Conservation (phyloP, 2,888 invertebrate species). For the Limnephilus lunatus region DNA sequence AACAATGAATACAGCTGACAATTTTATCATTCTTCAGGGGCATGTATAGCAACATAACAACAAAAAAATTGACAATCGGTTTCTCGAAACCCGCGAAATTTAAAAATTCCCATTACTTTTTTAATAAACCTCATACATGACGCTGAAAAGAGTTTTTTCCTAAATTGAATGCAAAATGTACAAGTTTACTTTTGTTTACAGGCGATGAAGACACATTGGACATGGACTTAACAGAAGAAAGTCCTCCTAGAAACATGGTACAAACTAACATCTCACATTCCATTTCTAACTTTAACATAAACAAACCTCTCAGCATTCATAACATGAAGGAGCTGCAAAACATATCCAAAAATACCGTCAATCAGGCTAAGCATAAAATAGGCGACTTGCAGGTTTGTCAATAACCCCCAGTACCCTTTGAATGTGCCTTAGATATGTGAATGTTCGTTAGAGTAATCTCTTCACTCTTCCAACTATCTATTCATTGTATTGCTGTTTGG, state of each 20-base stretch:
- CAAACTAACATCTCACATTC: constrained; percentile 66
- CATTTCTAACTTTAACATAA: constrained; percentile 66
- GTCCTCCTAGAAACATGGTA: constrained; percentile 67
- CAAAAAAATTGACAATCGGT: too few species aligned
- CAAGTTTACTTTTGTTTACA: constrained; percentile 65
- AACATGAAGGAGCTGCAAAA: constrained; percentile 78
- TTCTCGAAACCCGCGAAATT: too few species aligned
- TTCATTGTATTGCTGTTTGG: constrained; percentile 17
- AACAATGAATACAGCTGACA: too few species aligned
- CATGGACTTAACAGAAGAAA: constrained; percentile 67
- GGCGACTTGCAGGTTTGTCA: constrained; percentile 80
- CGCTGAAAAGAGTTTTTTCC: background rate
- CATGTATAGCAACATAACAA: too few species aligned
- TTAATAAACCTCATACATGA: too few species aligned
- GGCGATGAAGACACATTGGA: constrained; percentile 75
- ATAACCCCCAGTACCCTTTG: constrained; percentile 35
- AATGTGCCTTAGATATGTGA: constrained; percentile 56
- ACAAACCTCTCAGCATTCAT: constrained; percentile 68
- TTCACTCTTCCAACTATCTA: constrained; percentile 49
- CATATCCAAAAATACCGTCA: constrained; percentile 72
- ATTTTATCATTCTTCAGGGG: too few species aligned
- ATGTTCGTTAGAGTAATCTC: constrained; percentile 43
- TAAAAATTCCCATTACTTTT: too few species aligned
- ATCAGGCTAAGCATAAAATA: constrained; percentile 80
- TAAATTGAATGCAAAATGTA: background rate